phyloP scores from a whole-genome alignment of 2,888 invertebrate genomes.

The Pimpla rufipes region DNA sequence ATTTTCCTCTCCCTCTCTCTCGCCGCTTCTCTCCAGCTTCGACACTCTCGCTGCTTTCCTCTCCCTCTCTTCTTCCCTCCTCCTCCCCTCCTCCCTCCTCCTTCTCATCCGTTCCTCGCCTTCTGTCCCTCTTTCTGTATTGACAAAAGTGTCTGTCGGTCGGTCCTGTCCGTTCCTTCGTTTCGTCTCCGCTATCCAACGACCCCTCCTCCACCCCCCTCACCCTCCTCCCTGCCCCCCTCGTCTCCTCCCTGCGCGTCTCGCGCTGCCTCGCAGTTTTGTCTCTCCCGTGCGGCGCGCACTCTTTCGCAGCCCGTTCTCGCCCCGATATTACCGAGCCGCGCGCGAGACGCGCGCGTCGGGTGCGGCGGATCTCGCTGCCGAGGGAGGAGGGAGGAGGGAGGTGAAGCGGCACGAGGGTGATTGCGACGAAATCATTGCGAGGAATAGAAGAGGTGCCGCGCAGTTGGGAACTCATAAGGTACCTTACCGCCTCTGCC shows the following conservation, averaged over 20 bases:
- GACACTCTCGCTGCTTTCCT: slow-evolving; percentile 66
- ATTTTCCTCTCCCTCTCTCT: slow-evolving; percentile 35
- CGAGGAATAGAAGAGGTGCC: slow-evolving; percentile 86
- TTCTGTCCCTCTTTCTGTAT: slow-evolving; percentile 83
- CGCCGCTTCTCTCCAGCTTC: slow-evolving; percentile 53
- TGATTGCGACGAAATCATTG: slow-evolving; percentile 86
- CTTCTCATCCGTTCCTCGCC: slow-evolving; percentile 58
- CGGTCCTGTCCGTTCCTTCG: slow-evolving; percentile 65
- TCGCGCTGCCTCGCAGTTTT: slow-evolving; percentile 84
- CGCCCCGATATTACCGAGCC: slow-evolving; percentile 84
- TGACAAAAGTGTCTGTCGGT: slow-evolving; percentile 87
- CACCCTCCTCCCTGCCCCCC: slow-evolving; percentile 78
- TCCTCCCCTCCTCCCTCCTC: slow-evolving; percentile 60
- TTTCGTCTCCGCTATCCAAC: slow-evolving; percentile 75
- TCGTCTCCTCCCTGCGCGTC: no score
- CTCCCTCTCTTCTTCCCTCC: slow-evolving; percentile 35
- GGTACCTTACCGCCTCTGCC: slow-evolving; percentile 65
- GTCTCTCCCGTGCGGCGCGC: slow-evolving; percentile 75
- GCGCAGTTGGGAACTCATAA: slow-evolving; percentile 84
- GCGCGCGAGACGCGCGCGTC: slow-evolving; percentile 68
- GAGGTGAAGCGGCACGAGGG: slow-evolving; percentile 74
- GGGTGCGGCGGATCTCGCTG: slow-evolving; percentile 68
- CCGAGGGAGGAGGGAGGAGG: slow-evolving; percentile 61
- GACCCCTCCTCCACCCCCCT: slow-evolving; percentile 81
- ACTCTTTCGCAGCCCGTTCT: slow-evolving; percentile 73